A percentile compares a stretch with the other conserved stretches of the same genome.
These are phyloP conservation scores for Erinaceus europaeus DNA, from an alignment of 2,113 vertebrate species.

Conservation along the genomic window DNA sequence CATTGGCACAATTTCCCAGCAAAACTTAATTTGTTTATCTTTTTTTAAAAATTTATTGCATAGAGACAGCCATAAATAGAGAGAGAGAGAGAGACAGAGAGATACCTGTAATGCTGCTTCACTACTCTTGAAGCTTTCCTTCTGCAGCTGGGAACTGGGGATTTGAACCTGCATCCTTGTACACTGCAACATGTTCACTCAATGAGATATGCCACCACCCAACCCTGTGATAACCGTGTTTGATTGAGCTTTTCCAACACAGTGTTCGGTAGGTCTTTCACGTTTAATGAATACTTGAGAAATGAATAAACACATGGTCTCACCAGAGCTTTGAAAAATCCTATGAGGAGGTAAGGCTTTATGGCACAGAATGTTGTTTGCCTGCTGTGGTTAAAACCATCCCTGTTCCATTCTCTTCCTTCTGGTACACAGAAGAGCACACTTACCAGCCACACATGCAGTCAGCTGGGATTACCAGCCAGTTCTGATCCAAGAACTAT, in stretches of 20 bases:
- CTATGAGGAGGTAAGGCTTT: constrained; percentile 1
- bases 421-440: not conserved
- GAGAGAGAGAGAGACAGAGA: too few relatives aligned
- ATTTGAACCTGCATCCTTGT: too few relatives aligned
- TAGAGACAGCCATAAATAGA: too few relatives aligned
- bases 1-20: too few relatives aligned
- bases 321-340: not conserved
- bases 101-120: too few relatives aligned
- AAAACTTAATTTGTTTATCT: too few relatives aligned
- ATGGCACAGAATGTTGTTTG: not conserved
- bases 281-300: not conserved
- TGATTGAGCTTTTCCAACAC: not conserved
- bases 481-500: not conserved
- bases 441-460: not conserved
- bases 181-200: too few relatives aligned
- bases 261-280: not conserved
- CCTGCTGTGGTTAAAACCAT: not conserved
- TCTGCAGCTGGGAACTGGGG: too few relatives aligned
- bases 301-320: not conserved
- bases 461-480: not conserved
- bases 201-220: too few relatives aligned
- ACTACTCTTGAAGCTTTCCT: too few relatives aligned
- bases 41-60: too few relatives aligned
- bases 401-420: not conserved
- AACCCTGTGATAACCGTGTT: too few relatives aligned